A percentile compares a stretch with the other conserved stretches of the same genome.
phyloP scores from a whole-genome alignment of 2,113 vertebrate species.

The Brachypodius melanocephalos region DNA sequence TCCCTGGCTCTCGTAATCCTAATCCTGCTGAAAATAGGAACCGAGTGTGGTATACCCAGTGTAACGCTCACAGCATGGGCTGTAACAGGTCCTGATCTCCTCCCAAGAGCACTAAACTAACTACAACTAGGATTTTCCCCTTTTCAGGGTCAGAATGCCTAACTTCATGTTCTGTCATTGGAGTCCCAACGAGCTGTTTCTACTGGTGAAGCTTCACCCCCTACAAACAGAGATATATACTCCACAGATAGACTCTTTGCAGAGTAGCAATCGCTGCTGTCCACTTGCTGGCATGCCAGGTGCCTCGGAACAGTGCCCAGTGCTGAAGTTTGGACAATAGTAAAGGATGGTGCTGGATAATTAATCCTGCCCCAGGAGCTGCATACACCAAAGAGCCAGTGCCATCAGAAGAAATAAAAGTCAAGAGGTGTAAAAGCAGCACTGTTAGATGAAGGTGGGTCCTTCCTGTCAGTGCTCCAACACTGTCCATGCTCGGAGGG shows the following conservation, averaged over 20 bases:
- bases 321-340: neutral
- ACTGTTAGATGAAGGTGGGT: neutral
- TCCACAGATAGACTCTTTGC: neutral
- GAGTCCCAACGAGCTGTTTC: neutral
- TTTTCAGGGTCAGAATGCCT: accelerated
- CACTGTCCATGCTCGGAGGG: neutral
- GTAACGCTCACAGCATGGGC: accelerated
- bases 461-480: neutral
- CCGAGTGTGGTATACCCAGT: accelerated
- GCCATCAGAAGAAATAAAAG: neutral
- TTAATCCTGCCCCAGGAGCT: neutral
- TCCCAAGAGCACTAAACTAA: neutral
- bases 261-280: accelerated
- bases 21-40: neutral
- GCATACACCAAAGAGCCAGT: neutral
- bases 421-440: accelerated
- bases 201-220: neutral
- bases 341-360: neutral
- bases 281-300: accelerated
- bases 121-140: accelerated
- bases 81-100: neutral
- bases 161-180: accelerated
- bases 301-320: accelerated
- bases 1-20: neutral
- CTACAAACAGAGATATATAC: accelerated